These are phyloP conservation scores for Toxostoma redivivum DNA, from an alignment of 2,113 vertebrate species.

Conservation along the genomic window DNA sequence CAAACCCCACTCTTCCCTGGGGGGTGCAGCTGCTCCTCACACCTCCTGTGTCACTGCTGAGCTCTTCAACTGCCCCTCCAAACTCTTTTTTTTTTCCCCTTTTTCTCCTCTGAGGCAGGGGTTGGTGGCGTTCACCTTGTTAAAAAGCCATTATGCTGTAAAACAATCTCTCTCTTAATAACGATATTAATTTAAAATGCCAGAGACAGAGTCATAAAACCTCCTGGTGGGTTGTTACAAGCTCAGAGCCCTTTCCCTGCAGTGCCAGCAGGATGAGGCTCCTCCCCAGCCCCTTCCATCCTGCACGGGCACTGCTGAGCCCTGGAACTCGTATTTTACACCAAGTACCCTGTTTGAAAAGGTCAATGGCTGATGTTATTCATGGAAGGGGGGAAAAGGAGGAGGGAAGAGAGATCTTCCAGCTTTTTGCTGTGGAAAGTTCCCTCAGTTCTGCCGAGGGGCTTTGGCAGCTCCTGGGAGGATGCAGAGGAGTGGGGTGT, in stretches of 20 bases:
- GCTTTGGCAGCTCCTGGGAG: background rate
- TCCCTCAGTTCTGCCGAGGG: background rate
- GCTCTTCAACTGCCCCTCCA: background rate
- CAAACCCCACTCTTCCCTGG: no score
- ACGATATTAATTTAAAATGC: slow-evolving; percentile 62
- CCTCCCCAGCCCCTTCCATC: background rate
- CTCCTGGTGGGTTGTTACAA: background rate
- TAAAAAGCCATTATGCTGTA: slow-evolving; percentile 26
- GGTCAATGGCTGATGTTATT: background rate
- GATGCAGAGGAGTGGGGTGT: background rate
- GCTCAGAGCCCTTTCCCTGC: background rate
- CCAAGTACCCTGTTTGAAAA: background rate
- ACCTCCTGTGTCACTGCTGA: background rate
- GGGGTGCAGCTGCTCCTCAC: background rate
- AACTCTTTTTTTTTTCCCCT: rapidly evolving
- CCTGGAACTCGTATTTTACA: background rate
- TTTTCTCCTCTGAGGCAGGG: background rate
- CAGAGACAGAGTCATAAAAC: slow-evolving; percentile 25
- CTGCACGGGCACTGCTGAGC: background rate
- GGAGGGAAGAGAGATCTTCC: background rate
- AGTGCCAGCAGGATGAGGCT: background rate
- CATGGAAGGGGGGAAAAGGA: background rate
- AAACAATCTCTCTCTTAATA: slow-evolving; percentile 47
- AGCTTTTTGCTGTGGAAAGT: background rate
- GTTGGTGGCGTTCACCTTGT: slow-evolving; percentile 15